Evolutionary conservation across 2,113 vertebrate genomes (phyloP).

Genomic region (Macrotus californicus): DNA sequence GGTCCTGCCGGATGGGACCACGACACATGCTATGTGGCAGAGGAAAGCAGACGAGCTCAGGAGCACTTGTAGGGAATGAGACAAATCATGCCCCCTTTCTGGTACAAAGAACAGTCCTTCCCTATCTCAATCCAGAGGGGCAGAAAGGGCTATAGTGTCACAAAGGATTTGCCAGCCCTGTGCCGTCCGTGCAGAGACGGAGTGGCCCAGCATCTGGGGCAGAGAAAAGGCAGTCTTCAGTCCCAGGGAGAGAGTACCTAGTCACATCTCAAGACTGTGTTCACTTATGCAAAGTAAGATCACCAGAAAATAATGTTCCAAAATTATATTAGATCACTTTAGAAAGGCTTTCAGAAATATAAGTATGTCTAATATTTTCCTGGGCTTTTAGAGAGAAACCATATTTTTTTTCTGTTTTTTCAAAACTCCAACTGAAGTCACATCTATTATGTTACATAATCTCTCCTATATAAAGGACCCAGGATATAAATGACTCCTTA

Average conservation of each 20-base stretch:
- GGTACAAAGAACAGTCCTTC: background rate
- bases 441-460: background rate
- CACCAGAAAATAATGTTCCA: background rate
- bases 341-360: background rate
- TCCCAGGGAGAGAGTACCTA: background rate
- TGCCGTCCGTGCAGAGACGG: accelerated
- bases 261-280: background rate
- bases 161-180: background rate
- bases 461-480: background rate
- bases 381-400: background rate
- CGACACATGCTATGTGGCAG: accelerated
- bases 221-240: background rate
- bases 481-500: background rate
- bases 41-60: no score
- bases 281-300: background rate
- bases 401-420: background rate
- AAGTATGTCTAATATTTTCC: background rate
- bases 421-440: background rate
- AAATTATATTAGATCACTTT: background rate
- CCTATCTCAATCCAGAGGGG: background rate
- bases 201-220: background rate
- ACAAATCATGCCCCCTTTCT: background rate
- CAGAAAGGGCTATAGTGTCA: background rate
- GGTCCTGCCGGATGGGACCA: no score
- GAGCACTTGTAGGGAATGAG: accelerated